Conservation (phyloP, 2,797 vertebrate genomes). For the Microcaecilia unicolor region DNA sequence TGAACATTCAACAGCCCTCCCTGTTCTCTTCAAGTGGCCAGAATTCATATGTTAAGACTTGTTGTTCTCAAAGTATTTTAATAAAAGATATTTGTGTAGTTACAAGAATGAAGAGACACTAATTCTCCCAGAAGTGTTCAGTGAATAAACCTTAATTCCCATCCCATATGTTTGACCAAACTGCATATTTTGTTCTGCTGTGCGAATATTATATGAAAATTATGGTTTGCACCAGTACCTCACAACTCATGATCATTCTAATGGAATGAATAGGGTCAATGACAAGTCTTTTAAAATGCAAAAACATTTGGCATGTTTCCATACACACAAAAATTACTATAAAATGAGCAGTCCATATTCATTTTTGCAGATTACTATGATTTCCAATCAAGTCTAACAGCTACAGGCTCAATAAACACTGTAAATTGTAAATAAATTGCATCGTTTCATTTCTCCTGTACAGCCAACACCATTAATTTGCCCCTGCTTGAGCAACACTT, state of each 20-base stretch:
- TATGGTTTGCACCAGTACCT: neutral
- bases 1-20: too few species aligned
- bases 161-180: neutral
- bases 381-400: conserved; percentile 6
- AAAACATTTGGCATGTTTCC: neutral
- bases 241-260: neutral
- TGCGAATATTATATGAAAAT: neutral
- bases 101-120: neutral
- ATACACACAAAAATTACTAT: neutral
- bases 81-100: neutral
- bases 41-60: neutral
- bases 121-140: neutral
- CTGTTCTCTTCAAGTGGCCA: too few species aligned
- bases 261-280: neutral
- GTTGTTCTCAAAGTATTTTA: neutral
- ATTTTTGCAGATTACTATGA: neutral
- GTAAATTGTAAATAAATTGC: neutral
- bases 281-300: neutral
- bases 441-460: neutral
- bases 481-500: neutral
- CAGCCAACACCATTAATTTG: neutral
- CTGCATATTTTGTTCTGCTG: too few species aligned
- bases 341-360: neutral
- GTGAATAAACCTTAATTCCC: neutral
- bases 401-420: neutral